These are phyloP conservation scores for Philopotamus ludificatus DNA, from an alignment of 1,140 invertebrate species.

Conservation along the genomic window DNA sequence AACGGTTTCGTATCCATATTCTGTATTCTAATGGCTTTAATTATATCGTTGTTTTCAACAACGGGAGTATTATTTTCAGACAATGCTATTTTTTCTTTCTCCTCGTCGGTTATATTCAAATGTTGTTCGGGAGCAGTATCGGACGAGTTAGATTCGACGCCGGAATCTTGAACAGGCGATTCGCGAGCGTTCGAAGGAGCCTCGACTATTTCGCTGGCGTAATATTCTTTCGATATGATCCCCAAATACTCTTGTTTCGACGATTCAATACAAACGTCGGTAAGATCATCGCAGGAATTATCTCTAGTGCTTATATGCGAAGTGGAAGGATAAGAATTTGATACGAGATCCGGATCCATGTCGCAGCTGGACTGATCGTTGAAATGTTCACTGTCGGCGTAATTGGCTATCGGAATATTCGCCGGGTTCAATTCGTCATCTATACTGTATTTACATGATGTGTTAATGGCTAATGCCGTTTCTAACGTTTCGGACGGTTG, in stretches of 20 bases:
- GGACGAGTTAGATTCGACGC: conserved; percentile 48
- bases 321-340: conserved; percentile 53
- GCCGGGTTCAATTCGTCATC: background rate
- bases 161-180: conserved; percentile 54
- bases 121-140: conserved; percentile 47
- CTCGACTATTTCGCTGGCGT: conserved; percentile 19
- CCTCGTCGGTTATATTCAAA: conserved; percentile 89
- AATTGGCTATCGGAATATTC: conserved; percentile 19
- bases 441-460: conserved; percentile 1
- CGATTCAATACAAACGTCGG: conserved; percentile 41
- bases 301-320: conserved; percentile 54
- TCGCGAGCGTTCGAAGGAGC: conserved; percentile 51
- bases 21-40: conserved; percentile 50
- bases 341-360: conserved; percentile 54
- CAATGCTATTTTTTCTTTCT: conserved; percentile 74
- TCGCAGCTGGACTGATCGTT: conserved; percentile 56
- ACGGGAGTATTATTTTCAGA: conserved; percentile 49
- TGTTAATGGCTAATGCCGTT: conserved; percentile 56
- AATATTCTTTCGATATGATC: no score
- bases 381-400: conserved; percentile 27
- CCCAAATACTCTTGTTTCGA: conserved; percentile 12
- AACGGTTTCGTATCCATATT: conserved; percentile 73
- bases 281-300: conserved; percentile 57
- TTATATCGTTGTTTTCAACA: conserved; percentile 42
- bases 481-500: conserved; percentile 65